Conservation (phyloP, 2,797 vertebrate genomes). For the Psittacula derbiana region DNA sequence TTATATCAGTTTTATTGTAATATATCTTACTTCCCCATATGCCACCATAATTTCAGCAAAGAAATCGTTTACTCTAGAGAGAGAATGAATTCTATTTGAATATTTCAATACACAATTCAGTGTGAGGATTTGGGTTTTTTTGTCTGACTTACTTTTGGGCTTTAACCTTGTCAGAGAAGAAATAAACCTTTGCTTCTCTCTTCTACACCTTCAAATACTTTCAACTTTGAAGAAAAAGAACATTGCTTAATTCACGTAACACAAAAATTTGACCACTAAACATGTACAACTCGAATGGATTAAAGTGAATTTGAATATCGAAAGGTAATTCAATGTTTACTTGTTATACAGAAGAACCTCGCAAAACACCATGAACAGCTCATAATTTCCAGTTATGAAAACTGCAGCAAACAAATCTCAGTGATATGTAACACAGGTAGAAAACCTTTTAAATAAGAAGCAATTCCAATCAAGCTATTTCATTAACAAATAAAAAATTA, state of each 20-base stretch:
- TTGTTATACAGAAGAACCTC: constrained; percentile 2
- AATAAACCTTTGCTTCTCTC: constrained; percentile 47
- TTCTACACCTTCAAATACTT: background rate
- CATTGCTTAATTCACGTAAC: constrained; percentile 28
- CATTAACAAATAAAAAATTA: background rate
- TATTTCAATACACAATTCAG: constrained; percentile 71
- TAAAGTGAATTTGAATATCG: constrained; percentile 33
- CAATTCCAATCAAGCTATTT: background rate
- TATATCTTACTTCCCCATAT: constrained; percentile 69
- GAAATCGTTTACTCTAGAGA: constrained; percentile 47
- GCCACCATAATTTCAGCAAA: constrained; percentile 55
- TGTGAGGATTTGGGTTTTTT: background rate
- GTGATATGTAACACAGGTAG: background rate
- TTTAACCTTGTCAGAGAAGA: constrained; percentile 62
- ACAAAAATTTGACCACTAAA: constrained; percentile 46
- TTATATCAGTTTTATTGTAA: constrained; percentile 71
- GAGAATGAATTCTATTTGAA: constrained; percentile 64
- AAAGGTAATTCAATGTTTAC: background rate
- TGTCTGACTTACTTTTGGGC: constrained; percentile 44
- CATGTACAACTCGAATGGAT: constrained; percentile 45
- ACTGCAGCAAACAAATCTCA: background rate
- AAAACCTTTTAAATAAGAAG: background rate
- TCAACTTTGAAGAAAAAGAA: constrained; percentile 52
- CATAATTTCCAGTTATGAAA: background rate
- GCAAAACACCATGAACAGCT: background rate